Evolutionary conservation across 2,797 vertebrate genomes (phyloP).

Genomic region (Podarcis siculus): DNA sequence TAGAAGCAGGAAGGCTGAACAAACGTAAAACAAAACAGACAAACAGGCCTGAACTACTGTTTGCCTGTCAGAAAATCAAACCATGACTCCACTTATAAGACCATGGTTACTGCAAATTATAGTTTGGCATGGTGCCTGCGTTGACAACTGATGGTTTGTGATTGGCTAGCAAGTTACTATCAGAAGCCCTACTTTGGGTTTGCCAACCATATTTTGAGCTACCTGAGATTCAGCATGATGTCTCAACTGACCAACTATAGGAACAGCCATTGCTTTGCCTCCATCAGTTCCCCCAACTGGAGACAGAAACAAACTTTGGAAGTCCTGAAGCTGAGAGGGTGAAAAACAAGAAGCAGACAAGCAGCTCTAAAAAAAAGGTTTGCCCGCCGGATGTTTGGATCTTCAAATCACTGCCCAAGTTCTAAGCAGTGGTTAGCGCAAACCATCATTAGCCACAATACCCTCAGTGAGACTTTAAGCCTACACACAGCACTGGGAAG

Average conservation of each 20-base stretch:
- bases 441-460: not conserved
- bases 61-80: too few relatives aligned
- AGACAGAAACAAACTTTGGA: too few relatives aligned
- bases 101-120: not conserved
- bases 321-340: too few relatives aligned
- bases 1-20: too few relatives aligned
- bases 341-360: too few relatives aligned
- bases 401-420: not conserved
- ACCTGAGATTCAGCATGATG: too few relatives aligned
- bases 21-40: too few relatives aligned
- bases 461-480: not conserved
- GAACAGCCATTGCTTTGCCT: too few relatives aligned
- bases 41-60: too few relatives aligned
- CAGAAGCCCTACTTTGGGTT: not conserved
- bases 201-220: too few relatives aligned
- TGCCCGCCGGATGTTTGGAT: not conserved
- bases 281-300: too few relatives aligned
- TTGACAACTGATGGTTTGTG: not conserved
- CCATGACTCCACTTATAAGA: not conserved
- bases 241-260: too few relatives aligned
- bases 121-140: not conserved
- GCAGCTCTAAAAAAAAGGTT: not conserved
- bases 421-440: not conserved
- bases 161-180: not conserved
- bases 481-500: not conserved